Evolutionary conservation across 2,113 vertebrate species (phyloP), one percentile per base, ranked within the genome.

Genomic region (Megaleporinus macrocephalus): DNA sequence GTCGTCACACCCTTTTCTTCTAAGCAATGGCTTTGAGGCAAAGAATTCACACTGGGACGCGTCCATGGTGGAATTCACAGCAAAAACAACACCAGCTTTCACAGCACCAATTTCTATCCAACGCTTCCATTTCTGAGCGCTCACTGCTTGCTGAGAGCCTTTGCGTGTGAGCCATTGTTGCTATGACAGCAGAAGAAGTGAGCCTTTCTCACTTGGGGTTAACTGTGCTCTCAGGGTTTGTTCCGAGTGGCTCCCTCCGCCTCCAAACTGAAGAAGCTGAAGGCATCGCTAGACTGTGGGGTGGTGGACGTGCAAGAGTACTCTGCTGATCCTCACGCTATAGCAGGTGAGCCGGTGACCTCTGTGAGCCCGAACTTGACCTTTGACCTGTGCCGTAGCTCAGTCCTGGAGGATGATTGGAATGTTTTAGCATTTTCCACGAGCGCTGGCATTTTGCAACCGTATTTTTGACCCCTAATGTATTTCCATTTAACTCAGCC

Each of bases 201-300:
- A 62, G 65, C 33, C 15, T 65, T 80, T 79, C 55, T 81, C 24
- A 68, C n/a, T 49, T 27, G 53, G 24, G 70, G 66, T 84, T 89
- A 83, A 81, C 76, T 87, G 27, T 87, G 65, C 78, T 77, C 14
- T n/a, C 68, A 99, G 98, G 98, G 98, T 73, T 95, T 99, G 57
- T 99, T 99, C 91, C 94, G 97, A 53, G 97, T 99, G 86, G 98
- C 98, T 62, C 97, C 98, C 0, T 99, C 98, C 0, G 97, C 97
- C 78, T 99, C 98, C 86, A 99, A 99, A 90, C 92, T 99, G 79
- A 99, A 99, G 95, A 99, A 99, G 91, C 95, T 99, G 27, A 99
- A 99, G 91, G 97, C 98, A 0, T 97, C 98, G 0, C 93, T 99
- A 85, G 98, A 99, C 90, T 99, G 98, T 79, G 98, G 98, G 0